A percentile compares a stretch with the other conserved stretches of the same genome.
Evolutionary conservation across 2,888 invertebrate genomes (phyloP).

Genomic region (Volucella bombylans): DNA sequence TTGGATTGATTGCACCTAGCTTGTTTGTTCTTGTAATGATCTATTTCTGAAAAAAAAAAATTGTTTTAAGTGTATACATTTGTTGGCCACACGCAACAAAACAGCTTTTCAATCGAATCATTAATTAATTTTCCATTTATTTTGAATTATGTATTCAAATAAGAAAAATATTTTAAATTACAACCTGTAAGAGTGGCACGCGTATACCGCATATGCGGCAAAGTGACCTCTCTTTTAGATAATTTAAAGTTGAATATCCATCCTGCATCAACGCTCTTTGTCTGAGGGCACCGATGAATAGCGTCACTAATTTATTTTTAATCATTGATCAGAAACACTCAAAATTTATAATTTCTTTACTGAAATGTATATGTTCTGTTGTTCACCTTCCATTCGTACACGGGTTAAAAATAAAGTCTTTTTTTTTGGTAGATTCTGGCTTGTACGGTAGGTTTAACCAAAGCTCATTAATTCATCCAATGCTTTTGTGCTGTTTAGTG

Average conservation of each 20-base stretch:
- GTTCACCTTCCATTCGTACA: not conserved
- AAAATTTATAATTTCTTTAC: constrained; percentile 38
- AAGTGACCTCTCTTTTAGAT: not conserved
- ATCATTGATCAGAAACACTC: constrained; percentile 66
- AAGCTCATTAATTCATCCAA: constrained; percentile 71
- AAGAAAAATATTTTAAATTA: constrained; percentile 1
- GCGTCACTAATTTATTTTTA: constrained; percentile 71
- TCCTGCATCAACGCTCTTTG: constrained; percentile 26
- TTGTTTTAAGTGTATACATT: no score
- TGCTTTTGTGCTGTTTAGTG: constrained; percentile 59
- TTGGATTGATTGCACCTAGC: no score
- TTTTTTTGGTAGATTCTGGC: constrained; percentile 25
- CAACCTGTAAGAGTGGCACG: constrained; percentile 33
- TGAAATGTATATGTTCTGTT: constrained; percentile 3
- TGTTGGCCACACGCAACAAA: no score
- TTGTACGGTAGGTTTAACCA: constrained; percentile 56
- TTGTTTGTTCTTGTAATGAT: no score
- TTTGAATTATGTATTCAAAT: constrained; percentile 1
- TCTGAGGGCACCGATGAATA: constrained; percentile 42
- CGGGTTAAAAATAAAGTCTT: constrained; percentile 12
- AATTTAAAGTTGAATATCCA: constrained; percentile 8
- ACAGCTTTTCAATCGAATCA: not conserved
- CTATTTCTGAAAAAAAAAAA: no score
- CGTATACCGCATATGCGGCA: constrained; percentile 2
- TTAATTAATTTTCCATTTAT: constrained; percentile 41